These are phyloP conservation scores for Andrena camellia DNA, from an alignment of 2,888 invertebrate species.

Conservation along the genomic window DNA sequence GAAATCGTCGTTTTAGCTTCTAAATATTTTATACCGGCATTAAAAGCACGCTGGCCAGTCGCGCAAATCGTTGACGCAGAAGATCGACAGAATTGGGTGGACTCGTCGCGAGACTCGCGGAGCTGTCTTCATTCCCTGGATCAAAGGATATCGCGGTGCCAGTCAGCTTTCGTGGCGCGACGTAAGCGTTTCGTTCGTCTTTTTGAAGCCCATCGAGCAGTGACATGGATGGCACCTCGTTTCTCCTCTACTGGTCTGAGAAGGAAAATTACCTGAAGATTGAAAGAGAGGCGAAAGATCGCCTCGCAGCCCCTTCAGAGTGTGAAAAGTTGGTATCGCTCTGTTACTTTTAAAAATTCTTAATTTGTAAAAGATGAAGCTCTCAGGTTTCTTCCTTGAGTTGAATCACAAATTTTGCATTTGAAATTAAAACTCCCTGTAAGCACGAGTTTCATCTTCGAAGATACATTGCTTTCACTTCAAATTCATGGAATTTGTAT, in stretches of 20 bases:
- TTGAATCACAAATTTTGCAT: too few relatives aligned
- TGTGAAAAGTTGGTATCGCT: too few relatives aligned
- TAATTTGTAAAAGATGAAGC: too few relatives aligned
- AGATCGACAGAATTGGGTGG: conserved; percentile 43
- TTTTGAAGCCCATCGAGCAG: too few relatives aligned
- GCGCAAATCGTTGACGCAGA: conserved; percentile 9
- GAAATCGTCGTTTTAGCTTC: conserved; percentile 5
- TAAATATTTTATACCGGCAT: conserved; percentile 35
- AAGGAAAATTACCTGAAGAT: not conserved
- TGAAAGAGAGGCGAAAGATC: not conserved
- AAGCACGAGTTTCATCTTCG: too few relatives aligned
- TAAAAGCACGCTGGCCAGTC: conserved; percentile 8
- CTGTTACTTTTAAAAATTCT: too few relatives aligned
- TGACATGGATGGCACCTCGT: not conserved
- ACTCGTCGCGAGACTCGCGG: not conserved
- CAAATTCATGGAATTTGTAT: too few relatives aligned
- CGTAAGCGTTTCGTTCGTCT: conserved; percentile 2
- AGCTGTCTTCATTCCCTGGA: not conserved
- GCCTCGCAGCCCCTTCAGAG: too few relatives aligned
- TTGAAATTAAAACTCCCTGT: too few relatives aligned
- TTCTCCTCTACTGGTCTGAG: not conserved
- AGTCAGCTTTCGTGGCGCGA: not conserved
- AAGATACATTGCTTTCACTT: too few relatives aligned
- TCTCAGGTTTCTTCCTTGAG: too few relatives aligned
- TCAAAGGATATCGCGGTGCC: conserved; percentile 20